Conservation (phyloP, 2,113 vertebrate species). For the Dolichotis patagonum region DNA sequence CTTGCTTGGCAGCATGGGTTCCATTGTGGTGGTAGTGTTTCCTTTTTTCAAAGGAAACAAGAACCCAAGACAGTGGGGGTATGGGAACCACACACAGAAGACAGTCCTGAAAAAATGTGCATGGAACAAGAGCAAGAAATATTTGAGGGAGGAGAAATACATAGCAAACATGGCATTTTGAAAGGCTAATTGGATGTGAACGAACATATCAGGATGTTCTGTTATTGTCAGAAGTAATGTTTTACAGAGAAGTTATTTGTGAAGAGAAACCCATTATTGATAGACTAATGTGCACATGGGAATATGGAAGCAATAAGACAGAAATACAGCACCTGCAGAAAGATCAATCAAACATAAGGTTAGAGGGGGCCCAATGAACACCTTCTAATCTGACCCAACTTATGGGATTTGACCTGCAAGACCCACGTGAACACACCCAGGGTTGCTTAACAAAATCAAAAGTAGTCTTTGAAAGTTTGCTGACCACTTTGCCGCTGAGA, state of each 20-base stretch:
- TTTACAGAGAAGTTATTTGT: constrained; percentile 73
- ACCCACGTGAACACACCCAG: neutral
- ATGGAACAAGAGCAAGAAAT: neutral
- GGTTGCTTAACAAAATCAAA: constrained; percentile 7
- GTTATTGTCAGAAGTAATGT: constrained; percentile 73
- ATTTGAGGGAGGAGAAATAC: constrained; percentile 49
- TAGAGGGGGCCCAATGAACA: neutral
- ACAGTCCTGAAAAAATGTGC: constrained; percentile 30
- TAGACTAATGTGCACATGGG: neutral
- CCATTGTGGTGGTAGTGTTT: neutral
- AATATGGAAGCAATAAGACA: constrained; percentile 65
- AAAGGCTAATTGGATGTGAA: constrained; percentile 54
- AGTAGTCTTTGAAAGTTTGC: neutral
- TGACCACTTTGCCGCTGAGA: neutral
- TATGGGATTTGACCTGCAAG: neutral
- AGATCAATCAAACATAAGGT: constrained; percentile 4
- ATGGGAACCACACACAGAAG: neutral
- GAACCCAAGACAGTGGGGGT: neutral
- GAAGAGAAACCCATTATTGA: constrained; percentile 32
- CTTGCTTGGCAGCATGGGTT: neutral
- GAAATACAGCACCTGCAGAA: neutral
- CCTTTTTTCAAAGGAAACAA: constrained; percentile 27
- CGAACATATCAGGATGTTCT: constrained; percentile 47
- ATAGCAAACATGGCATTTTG: constrained; percentile 51
- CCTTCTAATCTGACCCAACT: neutral